phyloP scores from a whole-genome alignment of 2,888 invertebrate species.

The Brachylomia viminalis region DNA sequence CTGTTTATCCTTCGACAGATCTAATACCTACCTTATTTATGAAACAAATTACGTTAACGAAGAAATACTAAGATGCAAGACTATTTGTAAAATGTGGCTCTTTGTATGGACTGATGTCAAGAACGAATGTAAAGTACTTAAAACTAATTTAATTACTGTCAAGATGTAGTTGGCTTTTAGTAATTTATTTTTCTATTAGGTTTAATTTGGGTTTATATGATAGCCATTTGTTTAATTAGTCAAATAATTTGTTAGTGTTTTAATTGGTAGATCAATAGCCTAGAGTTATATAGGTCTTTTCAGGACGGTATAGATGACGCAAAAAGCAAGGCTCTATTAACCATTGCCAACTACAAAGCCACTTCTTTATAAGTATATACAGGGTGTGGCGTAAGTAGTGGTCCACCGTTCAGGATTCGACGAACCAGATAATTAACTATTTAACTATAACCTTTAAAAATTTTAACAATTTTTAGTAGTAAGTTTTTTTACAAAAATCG shows the following conservation, averaged over 20 bases:
- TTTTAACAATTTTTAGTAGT: no score
- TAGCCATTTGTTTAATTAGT: background rate
- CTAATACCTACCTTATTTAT: slow-evolving; percentile 20
- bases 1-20: slow-evolving; percentile 28
- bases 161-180: background rate
- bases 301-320: background rate
- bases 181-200: background rate
- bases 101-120: slow-evolving; percentile 17
- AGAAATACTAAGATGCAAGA: slow-evolving; percentile 2
- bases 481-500: no score
- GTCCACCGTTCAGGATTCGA: no score
- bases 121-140: background rate
- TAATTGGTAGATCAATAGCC: background rate
- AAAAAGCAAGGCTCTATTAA: background rate
- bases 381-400: no score
- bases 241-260: background rate
- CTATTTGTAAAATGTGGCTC: slow-evolving; percentile 7
- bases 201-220: background rate
- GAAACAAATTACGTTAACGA: slow-evolving; percentile 6
- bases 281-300: background rate
- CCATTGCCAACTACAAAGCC: no score
- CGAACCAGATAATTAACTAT: no score
- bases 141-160: background rate
- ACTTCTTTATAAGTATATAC: background rate
- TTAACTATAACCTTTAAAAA: no score